Evolutionary conservation across 2,113 vertebrate genomes (phyloP).

Genomic region (Pomatostomus ruficeps): DNA sequence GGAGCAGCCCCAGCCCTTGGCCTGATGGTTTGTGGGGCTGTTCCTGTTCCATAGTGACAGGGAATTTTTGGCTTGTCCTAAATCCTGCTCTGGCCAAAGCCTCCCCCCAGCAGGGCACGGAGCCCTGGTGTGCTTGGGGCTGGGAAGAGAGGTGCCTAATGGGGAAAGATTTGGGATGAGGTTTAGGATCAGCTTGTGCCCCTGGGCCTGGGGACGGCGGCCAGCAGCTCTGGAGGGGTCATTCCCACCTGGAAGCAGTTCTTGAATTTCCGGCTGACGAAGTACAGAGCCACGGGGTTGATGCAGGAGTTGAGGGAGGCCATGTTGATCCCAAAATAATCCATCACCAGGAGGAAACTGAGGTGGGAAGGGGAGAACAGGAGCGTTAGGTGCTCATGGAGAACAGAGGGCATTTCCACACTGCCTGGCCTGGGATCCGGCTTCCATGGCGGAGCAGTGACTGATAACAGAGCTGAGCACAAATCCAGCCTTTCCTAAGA

Average conservation of each 20-base stretch:
- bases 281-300: slow-evolving; percentile 90
- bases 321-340: slow-evolving; percentile 94
- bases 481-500: not conserved
- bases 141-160: not conserved
- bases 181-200: not conserved
- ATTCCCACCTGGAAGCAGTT: slow-evolving; percentile 87
- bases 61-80: not conserved
- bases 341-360: slow-evolving; percentile 88
- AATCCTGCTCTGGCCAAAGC: not conserved
- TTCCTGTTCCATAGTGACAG: not conserved
- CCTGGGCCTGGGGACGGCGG: accelerated
- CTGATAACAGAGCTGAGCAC: not conserved
- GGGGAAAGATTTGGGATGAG: not conserved
- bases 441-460: accelerated
- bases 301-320: slow-evolving; percentile 93
- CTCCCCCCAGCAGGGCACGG: not conserved
- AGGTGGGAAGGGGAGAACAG: not conserved
- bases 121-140: not conserved
- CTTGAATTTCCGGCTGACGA: slow-evolving; percentile 91
- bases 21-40: not conserved
- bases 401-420: not conserved
- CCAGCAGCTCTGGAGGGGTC: not conserved
- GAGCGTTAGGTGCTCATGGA: not conserved
- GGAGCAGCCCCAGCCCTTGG: not conserved
- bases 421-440: not conserved